These are phyloP conservation scores for Cephus spinipes DNA, from an alignment of 2,888 invertebrate species.

Conservation along the genomic window DNA sequence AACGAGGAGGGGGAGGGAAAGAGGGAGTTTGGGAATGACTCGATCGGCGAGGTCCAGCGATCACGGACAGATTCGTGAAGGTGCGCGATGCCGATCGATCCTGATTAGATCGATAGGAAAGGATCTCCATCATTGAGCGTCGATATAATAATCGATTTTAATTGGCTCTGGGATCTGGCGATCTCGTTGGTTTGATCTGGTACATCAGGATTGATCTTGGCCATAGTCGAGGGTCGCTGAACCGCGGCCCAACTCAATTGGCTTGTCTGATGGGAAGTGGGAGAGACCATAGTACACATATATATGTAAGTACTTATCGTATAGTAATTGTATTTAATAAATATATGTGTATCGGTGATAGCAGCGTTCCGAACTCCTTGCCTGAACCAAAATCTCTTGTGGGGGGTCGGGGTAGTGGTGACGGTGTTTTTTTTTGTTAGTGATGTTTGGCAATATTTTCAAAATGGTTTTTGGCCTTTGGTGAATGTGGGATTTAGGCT, in stretches of 20 bases:
- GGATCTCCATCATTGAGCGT: neutral
- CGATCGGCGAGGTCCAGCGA: constrained; percentile 1
- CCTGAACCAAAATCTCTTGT: constrained; percentile 55
- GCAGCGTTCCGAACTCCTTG: constrained; percentile 67
- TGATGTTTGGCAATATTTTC: neutral
- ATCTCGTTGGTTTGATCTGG: neutral
- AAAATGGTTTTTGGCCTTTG: neutral
- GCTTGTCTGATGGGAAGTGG: constrained; percentile 61
- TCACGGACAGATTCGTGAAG: neutral
- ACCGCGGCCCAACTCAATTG: constrained; percentile 32
- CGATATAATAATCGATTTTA: neutral
- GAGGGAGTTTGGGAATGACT: neutral
- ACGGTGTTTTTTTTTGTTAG: constrained; percentile 1
- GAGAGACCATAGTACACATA: constrained; percentile 68
- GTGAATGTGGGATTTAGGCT: neutral
- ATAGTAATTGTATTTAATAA: constrained; percentile 64
- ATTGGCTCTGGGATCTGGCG: neutral
- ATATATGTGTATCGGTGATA: constrained; percentile 60
- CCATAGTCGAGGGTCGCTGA: constrained; percentile 33
- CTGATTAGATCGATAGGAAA: neutral
- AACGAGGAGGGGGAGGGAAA: neutral
- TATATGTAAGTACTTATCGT: constrained; percentile 65
- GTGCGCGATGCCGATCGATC: neutral
- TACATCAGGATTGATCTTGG: constrained; percentile 16
- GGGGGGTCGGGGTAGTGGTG: constrained; percentile 12